These are phyloP conservation scores for Barypeithes pellucidus DNA, from an alignment of 2,888 invertebrate species.

Conservation along the genomic window DNA sequence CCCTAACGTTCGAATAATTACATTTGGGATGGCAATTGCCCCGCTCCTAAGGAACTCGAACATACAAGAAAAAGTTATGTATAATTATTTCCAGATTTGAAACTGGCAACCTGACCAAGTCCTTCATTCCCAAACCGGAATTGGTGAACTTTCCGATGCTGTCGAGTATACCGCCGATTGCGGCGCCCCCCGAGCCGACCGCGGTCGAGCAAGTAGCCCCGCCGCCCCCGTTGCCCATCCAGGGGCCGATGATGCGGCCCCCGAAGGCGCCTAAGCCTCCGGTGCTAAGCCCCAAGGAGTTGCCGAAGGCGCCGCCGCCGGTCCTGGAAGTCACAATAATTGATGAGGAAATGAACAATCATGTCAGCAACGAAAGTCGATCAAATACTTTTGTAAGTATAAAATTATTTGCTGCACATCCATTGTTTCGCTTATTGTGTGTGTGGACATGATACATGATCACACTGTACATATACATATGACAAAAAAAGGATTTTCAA, in stretches of 20 bases:
- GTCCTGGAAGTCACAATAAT: conserved; percentile 19
- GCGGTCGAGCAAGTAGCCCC: conserved; percentile 35
- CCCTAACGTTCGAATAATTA: no score
- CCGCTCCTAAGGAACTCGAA: no score
- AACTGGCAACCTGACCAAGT: conserved; percentile 67
- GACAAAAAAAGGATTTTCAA: no score
- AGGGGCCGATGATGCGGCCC: not conserved
- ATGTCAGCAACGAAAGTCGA: not conserved
- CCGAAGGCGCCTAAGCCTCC: conserved; percentile 2
- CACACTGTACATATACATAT: no score
- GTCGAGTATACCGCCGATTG: conserved; percentile 61
- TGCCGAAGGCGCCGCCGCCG: conserved; percentile 58
- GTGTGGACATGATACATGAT: no score
- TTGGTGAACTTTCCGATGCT: conserved; percentile 69
- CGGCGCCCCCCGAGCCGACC: conserved; percentile 44
- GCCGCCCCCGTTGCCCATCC: conserved; percentile 36
- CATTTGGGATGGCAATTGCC: not conserved
- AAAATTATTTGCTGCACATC: no score
- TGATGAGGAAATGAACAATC: not conserved
- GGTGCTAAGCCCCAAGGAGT: not conserved
- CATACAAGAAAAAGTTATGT: no score
- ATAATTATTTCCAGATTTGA: conserved; percentile 63
- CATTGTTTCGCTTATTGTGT: no score
- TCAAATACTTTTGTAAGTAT: no score
- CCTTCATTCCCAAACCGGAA: conserved; percentile 69